Conservation (phyloP, 2,113 vertebrate genomes). For the Neodontobutis hainanensis region DNA sequence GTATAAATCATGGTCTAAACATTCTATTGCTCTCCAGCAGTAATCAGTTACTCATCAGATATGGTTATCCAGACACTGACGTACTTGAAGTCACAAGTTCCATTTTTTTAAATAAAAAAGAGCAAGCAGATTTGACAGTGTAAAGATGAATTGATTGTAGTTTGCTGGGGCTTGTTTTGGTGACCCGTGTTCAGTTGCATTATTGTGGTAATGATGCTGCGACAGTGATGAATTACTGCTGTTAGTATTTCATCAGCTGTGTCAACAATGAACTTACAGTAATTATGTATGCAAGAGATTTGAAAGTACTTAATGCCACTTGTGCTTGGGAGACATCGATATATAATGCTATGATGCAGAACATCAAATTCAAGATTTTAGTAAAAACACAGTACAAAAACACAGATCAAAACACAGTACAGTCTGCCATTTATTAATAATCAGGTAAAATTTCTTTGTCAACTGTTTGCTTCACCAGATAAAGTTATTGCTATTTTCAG, state of each 20-base stretch:
- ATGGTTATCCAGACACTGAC: conserved; percentile 44
- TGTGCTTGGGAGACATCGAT: not conserved
- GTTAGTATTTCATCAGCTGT: conserved; percentile 60
- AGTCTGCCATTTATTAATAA: not conserved
- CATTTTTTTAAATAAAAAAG: conserved; percentile 48
- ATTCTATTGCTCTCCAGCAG: conserved; percentile 24
- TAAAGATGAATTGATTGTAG: conserved; percentile 63
- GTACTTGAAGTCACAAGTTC: conserved; percentile 43
- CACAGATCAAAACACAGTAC: not conserved
- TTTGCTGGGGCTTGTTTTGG: conserved; percentile 64
- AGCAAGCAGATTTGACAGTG: conserved; percentile 39
- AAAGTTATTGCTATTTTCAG: conserved; percentile 11
- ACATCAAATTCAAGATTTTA: too few species aligned
- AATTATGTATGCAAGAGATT: conserved; percentile 31
- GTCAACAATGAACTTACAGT: conserved; percentile 43
- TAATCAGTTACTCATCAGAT: conserved; percentile 64
- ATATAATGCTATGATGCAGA: not conserved
- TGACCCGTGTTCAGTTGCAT: conserved; percentile 68
- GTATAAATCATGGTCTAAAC: conserved; percentile 44
- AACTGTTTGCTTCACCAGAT: not conserved
- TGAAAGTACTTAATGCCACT: conserved; percentile 5
- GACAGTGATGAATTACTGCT: conserved; percentile 64
- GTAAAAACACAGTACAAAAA: not conserved
- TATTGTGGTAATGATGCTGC: conserved; percentile 67
- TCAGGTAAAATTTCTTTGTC: not conserved